phyloP scores from a whole-genome alignment of 2,888 invertebrate genomes.

The Andrena trimmerana region DNA sequence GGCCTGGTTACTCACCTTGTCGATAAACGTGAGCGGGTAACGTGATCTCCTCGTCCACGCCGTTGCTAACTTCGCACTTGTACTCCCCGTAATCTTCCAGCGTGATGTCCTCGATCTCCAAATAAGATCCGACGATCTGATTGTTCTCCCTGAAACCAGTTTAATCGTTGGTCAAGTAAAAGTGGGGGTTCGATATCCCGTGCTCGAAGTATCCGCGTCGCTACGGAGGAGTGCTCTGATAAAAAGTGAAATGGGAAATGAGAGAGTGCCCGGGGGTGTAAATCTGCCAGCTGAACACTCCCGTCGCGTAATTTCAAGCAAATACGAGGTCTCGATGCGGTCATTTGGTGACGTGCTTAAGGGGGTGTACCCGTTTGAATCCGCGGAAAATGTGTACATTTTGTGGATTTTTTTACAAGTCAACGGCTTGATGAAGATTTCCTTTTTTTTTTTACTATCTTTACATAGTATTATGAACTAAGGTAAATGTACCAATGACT shows the following conservation, averaged over 20 bases:
- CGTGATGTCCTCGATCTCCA: conserved; percentile 87
- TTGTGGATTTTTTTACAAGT: no score
- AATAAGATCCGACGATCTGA: conserved; percentile 90
- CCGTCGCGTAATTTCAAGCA: conserved; percentile 10
- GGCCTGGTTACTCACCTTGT: conserved; percentile 80
- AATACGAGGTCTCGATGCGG: no score
- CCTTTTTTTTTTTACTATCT: no score
- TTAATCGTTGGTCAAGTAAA: neutral
- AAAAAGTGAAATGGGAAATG: no score
- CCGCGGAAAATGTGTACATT: no score
- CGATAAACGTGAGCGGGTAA: conserved; percentile 83
- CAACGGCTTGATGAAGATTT: no score
- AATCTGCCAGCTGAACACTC: conserved; percentile 21
- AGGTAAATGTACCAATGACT: no score
- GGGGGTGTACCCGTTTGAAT: no score
- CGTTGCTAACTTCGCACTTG: conserved; percentile 89
- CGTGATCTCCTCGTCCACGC: conserved; percentile 84
- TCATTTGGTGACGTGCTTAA: no score
- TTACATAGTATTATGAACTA: no score
- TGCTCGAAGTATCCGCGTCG: neutral
- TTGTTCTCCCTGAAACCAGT: conserved; percentile 88
- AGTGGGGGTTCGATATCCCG: neutral
- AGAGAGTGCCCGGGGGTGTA: neutral
- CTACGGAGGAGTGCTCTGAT: no score
- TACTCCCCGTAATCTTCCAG: conserved; percentile 90